These are phyloP conservation scores for Leptothorax acervorum DNA, from an alignment of 2,888 invertebrate genomes.

Conservation along the genomic window DNA sequence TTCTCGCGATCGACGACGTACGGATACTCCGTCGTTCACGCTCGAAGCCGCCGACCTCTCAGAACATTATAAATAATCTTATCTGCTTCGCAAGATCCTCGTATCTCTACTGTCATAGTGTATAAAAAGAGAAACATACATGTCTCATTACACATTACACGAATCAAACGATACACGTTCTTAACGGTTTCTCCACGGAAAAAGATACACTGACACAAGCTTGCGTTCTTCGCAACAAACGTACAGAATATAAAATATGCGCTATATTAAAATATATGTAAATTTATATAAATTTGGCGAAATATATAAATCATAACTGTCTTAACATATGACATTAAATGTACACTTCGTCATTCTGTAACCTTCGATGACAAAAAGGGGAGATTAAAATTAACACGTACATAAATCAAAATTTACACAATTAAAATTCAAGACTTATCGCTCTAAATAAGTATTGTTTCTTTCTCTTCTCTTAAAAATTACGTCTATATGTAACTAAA, in stretches of 20 bases:
- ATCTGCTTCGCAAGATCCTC: constrained; percentile 42
- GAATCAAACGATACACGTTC: constrained; percentile 56
- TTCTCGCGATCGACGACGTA: constrained; percentile 35
- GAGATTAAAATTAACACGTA: constrained; percentile 72
- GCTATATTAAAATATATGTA: constrained; percentile 66
- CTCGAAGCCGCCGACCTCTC: constrained; percentile 38
- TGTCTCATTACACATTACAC: constrained; percentile 54
- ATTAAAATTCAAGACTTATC: constrained; percentile 69
- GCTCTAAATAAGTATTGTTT: constrained; percentile 69
- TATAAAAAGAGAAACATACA: constrained; percentile 63
- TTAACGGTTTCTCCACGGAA: constrained; percentile 54
- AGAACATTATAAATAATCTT: constrained; percentile 52
- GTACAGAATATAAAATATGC: constrained; percentile 70
- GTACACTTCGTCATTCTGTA: constrained; percentile 77
- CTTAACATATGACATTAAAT: constrained; percentile 74
- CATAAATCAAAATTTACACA: constrained; percentile 79
- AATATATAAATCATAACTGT: constrained; percentile 67
- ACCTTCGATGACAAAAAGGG: constrained; percentile 74
- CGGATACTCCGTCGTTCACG: background rate
- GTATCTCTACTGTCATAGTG: constrained; percentile 49
- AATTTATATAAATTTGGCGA: constrained; percentile 30
- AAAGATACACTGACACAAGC: constrained; percentile 60
- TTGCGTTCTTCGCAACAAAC: constrained; percentile 61
- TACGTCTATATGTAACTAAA: constrained; percentile 76
- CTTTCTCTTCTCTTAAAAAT: constrained; percentile 62